These are phyloP conservation scores for Congeria kusceri DNA, from an alignment of 2,888 invertebrate genomes.

Conservation along the genomic window DNA sequence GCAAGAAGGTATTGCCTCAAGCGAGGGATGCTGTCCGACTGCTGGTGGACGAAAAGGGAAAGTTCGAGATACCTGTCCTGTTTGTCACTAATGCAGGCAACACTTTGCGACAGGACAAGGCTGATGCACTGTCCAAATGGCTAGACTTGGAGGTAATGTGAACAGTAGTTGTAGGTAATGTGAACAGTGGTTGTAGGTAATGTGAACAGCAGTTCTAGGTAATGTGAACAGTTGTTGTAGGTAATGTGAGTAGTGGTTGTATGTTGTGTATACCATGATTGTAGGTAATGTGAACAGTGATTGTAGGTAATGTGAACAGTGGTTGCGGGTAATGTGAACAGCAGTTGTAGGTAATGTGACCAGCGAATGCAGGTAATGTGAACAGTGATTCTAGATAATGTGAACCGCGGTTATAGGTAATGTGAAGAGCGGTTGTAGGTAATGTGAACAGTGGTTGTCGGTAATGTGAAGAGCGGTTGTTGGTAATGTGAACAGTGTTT, in stretches of 20 bases:
- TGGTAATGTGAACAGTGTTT: too few species aligned
- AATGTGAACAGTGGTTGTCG: too few species aligned
- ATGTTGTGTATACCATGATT: too few species aligned
- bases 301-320: background rate
- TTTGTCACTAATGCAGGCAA: constrained; percentile 90
- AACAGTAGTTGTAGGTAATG: background rate
- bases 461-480: too few species aligned
- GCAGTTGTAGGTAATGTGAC: too few species aligned
- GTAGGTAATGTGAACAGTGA: background rate
- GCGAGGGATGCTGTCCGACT: constrained; percentile 88
- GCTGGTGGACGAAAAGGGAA: constrained; percentile 87
- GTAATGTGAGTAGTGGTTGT: too few species aligned
- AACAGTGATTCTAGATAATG: too few species aligned
- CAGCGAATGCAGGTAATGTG: too few species aligned
- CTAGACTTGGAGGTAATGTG: constrained; percentile 87
- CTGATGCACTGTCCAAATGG: constrained; percentile 88
- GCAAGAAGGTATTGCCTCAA: constrained; percentile 88
- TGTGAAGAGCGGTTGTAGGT: too few species aligned
- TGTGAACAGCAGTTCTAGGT: background rate
- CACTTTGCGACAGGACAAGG: constrained; percentile 87
- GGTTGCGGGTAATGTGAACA: too few species aligned
- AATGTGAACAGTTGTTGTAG: background rate
- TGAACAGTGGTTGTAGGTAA: background rate
- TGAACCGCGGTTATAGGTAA: too few species aligned
- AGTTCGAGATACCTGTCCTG: constrained; percentile 88